phyloP scores from a whole-genome alignment of 2,797 vertebrate genomes.

The Podarcis siculus region DNA sequence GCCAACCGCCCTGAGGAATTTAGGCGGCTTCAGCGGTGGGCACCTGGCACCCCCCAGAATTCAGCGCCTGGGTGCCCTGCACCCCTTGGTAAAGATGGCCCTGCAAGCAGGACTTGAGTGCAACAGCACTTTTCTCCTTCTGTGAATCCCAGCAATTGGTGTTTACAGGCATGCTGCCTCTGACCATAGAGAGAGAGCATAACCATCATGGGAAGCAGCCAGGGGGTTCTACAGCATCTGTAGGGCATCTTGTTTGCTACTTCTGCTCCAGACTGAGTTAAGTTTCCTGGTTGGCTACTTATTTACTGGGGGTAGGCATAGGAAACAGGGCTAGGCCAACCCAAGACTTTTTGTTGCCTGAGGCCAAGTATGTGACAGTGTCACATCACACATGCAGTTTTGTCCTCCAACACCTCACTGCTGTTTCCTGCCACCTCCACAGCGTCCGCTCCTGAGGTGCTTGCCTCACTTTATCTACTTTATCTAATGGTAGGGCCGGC shows the following conservation, averaged over 20 bases:
- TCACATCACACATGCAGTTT: neutral
- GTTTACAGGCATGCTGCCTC: too few species aligned
- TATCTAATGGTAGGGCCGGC: neutral
- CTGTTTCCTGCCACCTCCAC: neutral
- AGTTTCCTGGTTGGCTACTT: neutral
- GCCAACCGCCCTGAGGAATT: too few species aligned
- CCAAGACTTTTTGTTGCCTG: neutral
- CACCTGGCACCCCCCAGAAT: too few species aligned
- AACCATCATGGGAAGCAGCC: neutral
- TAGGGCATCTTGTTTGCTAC: neutral
- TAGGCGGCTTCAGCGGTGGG: too few species aligned
- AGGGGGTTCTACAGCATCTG: neutral
- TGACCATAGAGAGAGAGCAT: too few species aligned
- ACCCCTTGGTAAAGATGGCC: too few species aligned
- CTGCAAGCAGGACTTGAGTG: too few species aligned
- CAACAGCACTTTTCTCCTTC: too few species aligned
- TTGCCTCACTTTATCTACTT: neutral
- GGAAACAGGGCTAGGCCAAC: neutral
- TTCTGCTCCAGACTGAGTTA: neutral
- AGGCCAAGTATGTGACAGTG: neutral
- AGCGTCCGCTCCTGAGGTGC: neutral
- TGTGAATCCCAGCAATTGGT: too few species aligned
- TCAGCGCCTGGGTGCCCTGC: too few species aligned
- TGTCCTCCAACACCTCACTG: neutral
- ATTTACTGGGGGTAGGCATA: too few species aligned